A percentile compares a stretch with the other conserved stretches of the same genome.
Conservation (phyloP, 2,888 invertebrate species). For the Cryptocephalus moraei region DNA sequence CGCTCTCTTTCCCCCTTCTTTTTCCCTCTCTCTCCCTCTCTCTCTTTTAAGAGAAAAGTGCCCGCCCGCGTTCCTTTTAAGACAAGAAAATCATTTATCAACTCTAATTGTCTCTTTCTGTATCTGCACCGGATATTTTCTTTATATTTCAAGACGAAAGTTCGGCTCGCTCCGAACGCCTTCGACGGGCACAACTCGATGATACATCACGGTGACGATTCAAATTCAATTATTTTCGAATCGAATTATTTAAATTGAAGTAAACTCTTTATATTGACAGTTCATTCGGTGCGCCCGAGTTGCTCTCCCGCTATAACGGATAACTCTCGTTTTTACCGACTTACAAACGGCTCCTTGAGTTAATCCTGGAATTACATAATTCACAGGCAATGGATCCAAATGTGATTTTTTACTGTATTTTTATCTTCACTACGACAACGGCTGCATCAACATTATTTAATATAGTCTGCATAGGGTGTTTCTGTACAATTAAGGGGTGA, state of each 20-base stretch:
- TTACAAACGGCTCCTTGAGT: not conserved
- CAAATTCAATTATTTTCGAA: too few relatives aligned
- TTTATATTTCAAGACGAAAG: not conserved
- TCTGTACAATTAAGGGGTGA: too few relatives aligned
- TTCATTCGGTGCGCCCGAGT: not conserved
- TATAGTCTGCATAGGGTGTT: too few relatives aligned
- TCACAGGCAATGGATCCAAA: too few relatives aligned
- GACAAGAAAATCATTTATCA: slow-evolving; percentile 35
- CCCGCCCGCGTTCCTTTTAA: slow-evolving; percentile 8
- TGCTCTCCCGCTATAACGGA: not conserved
- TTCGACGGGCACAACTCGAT: too few relatives aligned
- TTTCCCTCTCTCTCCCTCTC: slow-evolving; percentile 11
- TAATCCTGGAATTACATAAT: too few relatives aligned
- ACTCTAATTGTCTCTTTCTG: slow-evolving; percentile 34
- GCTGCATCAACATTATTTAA: too few relatives aligned
- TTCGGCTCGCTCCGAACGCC: too few relatives aligned
- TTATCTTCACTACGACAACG: too few relatives aligned
- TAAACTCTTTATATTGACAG: not conserved
- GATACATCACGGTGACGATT: too few relatives aligned
- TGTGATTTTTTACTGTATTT: too few relatives aligned
- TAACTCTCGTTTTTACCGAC: not conserved
- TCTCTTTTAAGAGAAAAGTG: slow-evolving; percentile 5
- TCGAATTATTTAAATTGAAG: too few relatives aligned
- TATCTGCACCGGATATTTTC: slow-evolving; percentile 24
- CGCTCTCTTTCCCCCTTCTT: slow-evolving; percentile 2